Percentiles rank a stretch among this genome's conserved stretches.
Conservation (phyloP, 92 coral and sea anemone genomes). For the Muricea muricata region DNA sequence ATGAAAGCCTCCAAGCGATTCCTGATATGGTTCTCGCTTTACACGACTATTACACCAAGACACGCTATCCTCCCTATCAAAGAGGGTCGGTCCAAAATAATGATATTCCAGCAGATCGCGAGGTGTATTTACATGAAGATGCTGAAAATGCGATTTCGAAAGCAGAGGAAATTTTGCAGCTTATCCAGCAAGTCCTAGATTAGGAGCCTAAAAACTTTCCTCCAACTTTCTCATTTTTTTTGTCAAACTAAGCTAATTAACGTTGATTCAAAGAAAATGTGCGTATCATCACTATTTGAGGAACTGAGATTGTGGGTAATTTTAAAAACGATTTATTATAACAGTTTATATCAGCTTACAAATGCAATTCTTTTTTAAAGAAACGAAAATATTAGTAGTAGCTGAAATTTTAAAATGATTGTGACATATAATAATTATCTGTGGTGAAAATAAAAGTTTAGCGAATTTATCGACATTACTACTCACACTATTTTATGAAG, state of each 20-base stretch:
- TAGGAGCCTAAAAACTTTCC: neutral
- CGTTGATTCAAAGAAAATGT: neutral
- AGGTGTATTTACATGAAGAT: neutral
- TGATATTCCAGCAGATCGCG: constrained; percentile 27
- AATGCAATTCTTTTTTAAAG: too few species aligned
- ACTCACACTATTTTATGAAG: too few species aligned
- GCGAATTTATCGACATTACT: too few species aligned
- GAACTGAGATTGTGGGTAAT: neutral
- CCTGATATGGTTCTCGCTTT: neutral
- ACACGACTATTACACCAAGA: constrained; percentile 5
- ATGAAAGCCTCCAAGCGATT: constrained; percentile 2
- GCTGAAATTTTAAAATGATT: too few species aligned
- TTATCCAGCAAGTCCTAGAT: constrained; percentile 5
- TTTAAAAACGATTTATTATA: too few species aligned
- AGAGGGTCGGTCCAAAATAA: neutral
- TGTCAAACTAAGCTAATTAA: neutral
- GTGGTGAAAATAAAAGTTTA: too few species aligned
- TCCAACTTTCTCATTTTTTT: neutral
- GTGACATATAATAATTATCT: too few species aligned
- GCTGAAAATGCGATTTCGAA: constrained; percentile 27
- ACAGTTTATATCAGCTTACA: too few species aligned
- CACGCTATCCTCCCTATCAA: constrained; percentile 30
- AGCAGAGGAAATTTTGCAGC: constrained; percentile 18
- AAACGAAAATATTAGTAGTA: too few species aligned
- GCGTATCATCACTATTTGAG: neutral